Evolutionary conservation across 2,113 vertebrate genomes (phyloP).

Genomic region (Brienomyrus longianalis): DNA sequence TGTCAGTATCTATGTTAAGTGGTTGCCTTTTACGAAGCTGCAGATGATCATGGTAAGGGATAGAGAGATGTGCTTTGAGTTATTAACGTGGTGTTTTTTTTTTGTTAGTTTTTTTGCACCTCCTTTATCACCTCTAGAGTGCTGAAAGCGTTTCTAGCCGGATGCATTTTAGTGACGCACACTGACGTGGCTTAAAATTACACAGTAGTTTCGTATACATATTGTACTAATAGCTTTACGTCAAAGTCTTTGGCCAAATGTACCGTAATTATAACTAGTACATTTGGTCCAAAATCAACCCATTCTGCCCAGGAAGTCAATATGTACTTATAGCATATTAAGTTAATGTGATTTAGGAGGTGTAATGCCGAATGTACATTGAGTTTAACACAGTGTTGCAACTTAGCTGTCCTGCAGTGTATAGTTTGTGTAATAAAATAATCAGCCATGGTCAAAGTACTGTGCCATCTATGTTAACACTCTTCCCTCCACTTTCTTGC

Average conservation of each 20-base stretch:
- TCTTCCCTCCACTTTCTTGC: background rate
- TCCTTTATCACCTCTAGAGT: background rate
- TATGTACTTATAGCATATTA: background rate
- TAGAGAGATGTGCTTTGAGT: background rate
- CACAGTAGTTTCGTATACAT: background rate
- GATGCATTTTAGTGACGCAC: conserved; percentile 40
- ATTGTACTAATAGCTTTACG: background rate
- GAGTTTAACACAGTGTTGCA: background rate
- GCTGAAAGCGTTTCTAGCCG: conserved; percentile 25
- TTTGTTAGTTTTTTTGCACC: background rate
- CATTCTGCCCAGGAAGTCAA: background rate
- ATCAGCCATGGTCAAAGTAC: background rate
- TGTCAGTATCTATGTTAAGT: background rate
- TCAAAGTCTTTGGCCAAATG: background rate
- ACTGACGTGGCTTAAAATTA: conserved; percentile 60
- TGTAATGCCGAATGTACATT: background rate
- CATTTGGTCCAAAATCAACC: background rate
- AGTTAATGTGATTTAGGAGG: background rate
- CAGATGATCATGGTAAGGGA: background rate
- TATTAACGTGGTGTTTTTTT: background rate
- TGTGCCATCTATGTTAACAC: background rate
- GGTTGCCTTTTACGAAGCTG: background rate
- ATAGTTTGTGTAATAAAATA: background rate
- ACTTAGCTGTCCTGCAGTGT: background rate
- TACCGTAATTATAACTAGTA: background rate